phyloP scores from a whole-genome alignment of 2,113 vertebrate species.

The Merops nubicus region DNA sequence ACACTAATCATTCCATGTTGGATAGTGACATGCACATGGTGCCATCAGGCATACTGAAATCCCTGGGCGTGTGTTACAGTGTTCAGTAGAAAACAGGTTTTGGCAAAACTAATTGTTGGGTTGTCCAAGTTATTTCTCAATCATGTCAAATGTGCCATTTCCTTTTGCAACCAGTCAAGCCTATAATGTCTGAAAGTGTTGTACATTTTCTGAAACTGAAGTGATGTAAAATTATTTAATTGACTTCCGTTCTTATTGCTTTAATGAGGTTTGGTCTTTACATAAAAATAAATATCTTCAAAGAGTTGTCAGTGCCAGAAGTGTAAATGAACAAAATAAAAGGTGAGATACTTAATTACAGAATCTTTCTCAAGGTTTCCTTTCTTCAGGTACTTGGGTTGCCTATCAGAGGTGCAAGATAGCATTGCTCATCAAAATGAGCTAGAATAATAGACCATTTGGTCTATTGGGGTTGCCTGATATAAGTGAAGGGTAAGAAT shows the following conservation, averaged over 20 bases:
- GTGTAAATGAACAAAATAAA: constrained; percentile 82
- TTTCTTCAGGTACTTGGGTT: not conserved
- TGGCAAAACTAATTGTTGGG: constrained; percentile 17
- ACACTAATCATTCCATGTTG: not conserved
- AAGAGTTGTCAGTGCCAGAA: constrained; percentile 77
- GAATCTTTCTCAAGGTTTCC: not conserved
- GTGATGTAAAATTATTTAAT: constrained; percentile 75
- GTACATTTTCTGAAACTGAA: constrained; percentile 77
- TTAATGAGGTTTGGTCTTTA: constrained; percentile 76
- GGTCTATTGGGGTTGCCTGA: not conserved
- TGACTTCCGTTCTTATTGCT: constrained; percentile 76
- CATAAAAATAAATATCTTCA: constrained; percentile 74
- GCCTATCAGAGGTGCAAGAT: not conserved
- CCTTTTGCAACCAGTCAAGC: constrained; percentile 64
- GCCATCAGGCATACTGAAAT: constrained; percentile 4
- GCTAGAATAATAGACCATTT: too few relatives aligned
- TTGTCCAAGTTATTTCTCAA: constrained; percentile 41
- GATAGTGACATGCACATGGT: not conserved
- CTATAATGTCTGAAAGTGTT: constrained; percentile 76
- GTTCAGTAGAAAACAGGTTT: constrained; percentile 46
- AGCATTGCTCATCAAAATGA: not conserved
- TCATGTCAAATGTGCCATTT: constrained; percentile 54
- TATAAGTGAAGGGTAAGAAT: not conserved
- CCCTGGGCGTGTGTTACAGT: constrained; percentile 27
- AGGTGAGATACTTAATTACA: constrained; percentile 66